phyloP scores from a whole-genome alignment of 2,797 vertebrate genomes.

The Salmo trutta region DNA sequence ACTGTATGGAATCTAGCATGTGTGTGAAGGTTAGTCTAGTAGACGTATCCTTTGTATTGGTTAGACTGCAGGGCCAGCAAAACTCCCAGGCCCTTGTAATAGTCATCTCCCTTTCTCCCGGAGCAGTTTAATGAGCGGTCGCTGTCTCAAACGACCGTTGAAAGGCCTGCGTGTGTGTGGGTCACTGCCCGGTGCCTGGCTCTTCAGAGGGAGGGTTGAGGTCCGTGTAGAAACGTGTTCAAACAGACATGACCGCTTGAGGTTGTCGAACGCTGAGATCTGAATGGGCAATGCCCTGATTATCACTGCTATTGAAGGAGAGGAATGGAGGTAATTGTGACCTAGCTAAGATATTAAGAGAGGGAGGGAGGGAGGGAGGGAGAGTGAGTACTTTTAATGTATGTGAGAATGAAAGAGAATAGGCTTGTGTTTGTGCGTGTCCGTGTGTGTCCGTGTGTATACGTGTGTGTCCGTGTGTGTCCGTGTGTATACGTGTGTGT shows the following conservation, averaged over 20 bases:
- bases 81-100: slow-evolving; percentile 65
- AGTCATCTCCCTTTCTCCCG: slow-evolving; percentile 44
- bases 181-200: slow-evolving; percentile 32
- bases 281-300: neutral
- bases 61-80: slow-evolving; percentile 12
- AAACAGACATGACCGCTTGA: neutral
- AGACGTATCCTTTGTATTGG: neutral
- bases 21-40: neutral
- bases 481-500: too few relatives aligned
- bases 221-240: neutral
- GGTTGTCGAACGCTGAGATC: neutral
- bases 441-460: neutral
- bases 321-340: neutral
- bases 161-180: slow-evolving; percentile 52
- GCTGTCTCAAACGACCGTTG: slow-evolving; percentile 54
- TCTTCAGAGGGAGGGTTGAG: neutral
- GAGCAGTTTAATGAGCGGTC: slow-evolving; percentile 59
- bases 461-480: too few relatives aligned
- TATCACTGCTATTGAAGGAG: neutral
- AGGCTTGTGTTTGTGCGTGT: neutral
- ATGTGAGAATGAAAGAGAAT: neutral
- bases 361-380: neutral
- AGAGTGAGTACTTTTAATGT: neutral
- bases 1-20: neutral
- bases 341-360: neutral